Evolutionary conservation across 2,113 vertebrate genomes (phyloP).

Genomic region (Cygnus buccinator): DNA sequence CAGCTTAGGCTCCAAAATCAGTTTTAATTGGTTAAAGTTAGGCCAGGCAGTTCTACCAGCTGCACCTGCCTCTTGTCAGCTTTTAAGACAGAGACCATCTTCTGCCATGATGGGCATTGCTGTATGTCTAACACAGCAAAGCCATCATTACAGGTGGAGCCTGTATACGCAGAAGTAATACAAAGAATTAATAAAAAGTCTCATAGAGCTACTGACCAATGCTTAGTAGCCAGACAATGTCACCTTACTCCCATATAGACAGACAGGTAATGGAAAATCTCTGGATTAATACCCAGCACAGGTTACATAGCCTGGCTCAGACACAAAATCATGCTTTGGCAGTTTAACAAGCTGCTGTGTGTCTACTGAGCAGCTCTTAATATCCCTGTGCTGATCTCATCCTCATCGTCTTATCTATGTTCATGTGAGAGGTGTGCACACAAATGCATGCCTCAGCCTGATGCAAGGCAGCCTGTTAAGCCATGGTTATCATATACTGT

Average conservation of each 20-base stretch:
- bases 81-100: background rate
- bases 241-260: background rate
- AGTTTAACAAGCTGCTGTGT: background rate
- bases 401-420: background rate
- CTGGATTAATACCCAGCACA: background rate
- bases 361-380: background rate
- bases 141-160: background rate
- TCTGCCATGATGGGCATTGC: background rate
- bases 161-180: background rate
- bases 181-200: background rate
- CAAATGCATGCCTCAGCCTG: background rate
- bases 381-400: background rate
- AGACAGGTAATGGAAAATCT: background rate
- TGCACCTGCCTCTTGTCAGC: background rate
- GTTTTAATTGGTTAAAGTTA: background rate
- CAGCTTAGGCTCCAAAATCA: background rate
- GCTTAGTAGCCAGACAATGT: background rate
- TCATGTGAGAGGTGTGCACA: background rate
- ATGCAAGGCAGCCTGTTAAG: background rate
- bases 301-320: background rate
- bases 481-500: background rate
- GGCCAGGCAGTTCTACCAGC: background rate
- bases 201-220: background rate
- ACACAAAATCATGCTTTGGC: background rate
- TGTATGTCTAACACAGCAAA: background rate